Evolutionary conservation across 2,113 vertebrate species (phyloP), one percentile per base, ranked within the genome.

Genomic region (Urocitellus parryii): DNA sequence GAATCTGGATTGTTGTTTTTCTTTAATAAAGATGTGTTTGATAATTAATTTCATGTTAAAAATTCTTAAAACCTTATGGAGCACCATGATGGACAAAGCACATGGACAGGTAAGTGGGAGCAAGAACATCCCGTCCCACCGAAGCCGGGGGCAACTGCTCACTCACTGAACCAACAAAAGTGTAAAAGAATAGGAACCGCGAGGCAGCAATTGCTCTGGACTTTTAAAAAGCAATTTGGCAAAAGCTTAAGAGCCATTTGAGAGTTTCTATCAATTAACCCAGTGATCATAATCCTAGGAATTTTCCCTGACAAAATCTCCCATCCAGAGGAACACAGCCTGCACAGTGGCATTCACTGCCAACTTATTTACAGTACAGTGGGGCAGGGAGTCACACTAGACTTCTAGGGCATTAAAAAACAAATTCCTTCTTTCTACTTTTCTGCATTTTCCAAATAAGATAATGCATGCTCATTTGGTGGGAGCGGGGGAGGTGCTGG

Each of bases 21-120:
- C 68, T 63, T 77, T 32, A 45, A 42, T 63, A n/a, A 51, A 91
- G 14, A 34, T 90, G 88, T 72, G 56, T 48, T 80, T 80, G 39
- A 42, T 56, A 65, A 94, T 70, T 95, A 83, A 84, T 79, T 85
- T 68, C 87, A n/a, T 58, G 32, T 91, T 83, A 67, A 86, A 81
- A 92, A 83, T 48, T 70, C 6, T 81, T 56, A 61, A 29, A 63
- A 45, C 16, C 45, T 29, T 29, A 67, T 3, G 25, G 48, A 73
- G 56, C 9, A 22, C 34, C 29, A 70, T 16, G 2, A n/a, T 10
- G 34, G 81, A 83, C 93, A 20, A 51, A 74, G 32, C 37, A 5
- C 45, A 1, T 1, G 22, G 85, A 48, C 1, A 25, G 34, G 24
- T 16, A 61, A n/a, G 32, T 12, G 16, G 82, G 74, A 76, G 67